Evolutionary conservation across 2,797 vertebrate genomes (phyloP).

Genomic region (Thaleichthys pacificus): DNA sequence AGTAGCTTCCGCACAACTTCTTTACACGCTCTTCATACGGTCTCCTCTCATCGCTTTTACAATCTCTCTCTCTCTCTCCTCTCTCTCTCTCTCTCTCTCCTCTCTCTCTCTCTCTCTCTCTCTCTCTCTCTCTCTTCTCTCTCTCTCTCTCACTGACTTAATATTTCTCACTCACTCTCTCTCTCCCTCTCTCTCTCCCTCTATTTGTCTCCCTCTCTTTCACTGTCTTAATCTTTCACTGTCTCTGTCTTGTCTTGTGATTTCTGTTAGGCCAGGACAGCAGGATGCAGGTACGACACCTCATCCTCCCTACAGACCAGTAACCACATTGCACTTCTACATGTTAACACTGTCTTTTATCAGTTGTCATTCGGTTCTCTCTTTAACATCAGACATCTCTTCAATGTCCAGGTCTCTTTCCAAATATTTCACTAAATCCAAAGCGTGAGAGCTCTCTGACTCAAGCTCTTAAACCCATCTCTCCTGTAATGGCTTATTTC

Average conservation of each 20-base stretch:
- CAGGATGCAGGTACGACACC: no score
- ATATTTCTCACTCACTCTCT: conserved; percentile 19
- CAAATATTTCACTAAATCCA: conserved; percentile 41
- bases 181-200: conserved; percentile 14
- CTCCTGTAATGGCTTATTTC: conserved; percentile 55
- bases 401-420: conserved; percentile 23
- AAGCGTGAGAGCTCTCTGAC: conserved; percentile 11
- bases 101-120: no score
- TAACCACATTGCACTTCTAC: no score
- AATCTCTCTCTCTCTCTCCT: conserved; percentile 5
- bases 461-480: conserved; percentile 49
- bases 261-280: conserved; percentile 10
- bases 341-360: no score
- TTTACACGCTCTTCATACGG: not conserved
- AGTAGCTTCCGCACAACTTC: not conserved
- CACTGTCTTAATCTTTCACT: not conserved
- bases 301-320: no score
- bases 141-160: conserved; percentile 19
- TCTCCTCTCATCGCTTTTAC: no score
- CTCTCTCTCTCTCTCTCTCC: no score
- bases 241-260: conserved; percentile 2
- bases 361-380: not conserved
- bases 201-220: conserved; percentile 4
- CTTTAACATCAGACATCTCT: no score
- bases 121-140: conserved; percentile 6